These are phyloP conservation scores for Ceyx melanurus DNA, from an alignment of 2,113 vertebrate genomes.

Conservation along the genomic window DNA sequence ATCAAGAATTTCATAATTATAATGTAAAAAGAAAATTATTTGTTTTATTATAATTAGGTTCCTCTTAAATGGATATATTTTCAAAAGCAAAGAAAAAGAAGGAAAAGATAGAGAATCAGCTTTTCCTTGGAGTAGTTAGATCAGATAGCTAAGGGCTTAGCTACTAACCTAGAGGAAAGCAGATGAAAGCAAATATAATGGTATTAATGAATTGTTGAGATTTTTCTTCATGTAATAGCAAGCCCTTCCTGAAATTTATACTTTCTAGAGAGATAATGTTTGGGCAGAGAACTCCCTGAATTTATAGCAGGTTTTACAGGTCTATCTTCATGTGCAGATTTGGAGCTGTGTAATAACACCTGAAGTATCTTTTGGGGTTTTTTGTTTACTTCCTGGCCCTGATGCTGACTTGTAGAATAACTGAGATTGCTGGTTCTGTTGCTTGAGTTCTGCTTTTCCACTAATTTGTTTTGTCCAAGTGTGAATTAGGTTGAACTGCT, in stretches of 20 bases:
- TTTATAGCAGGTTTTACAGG: background rate
- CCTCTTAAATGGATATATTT: background rate
- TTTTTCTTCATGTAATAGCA: background rate
- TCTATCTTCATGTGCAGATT: background rate
- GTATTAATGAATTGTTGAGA: background rate
- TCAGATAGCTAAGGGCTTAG: background rate
- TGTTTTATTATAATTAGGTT: background rate
- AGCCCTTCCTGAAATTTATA: background rate
- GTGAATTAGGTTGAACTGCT: background rate
- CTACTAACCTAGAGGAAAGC: background rate
- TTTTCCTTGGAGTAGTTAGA: background rate
- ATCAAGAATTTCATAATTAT: background rate
- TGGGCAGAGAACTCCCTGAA: background rate
- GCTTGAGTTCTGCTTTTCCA: background rate
- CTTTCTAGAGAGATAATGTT: background rate
- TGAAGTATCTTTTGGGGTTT: background rate
- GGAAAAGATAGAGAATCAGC: background rate
- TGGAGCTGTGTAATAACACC: background rate
- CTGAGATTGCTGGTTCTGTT: background rate
- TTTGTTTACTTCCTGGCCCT: background rate
- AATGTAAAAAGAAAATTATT: background rate
- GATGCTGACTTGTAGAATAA: background rate
- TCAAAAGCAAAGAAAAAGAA: background rate
- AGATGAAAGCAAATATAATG: background rate
- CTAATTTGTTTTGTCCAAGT: background rate